Conservation (phyloP, 64 coral and sea anemone species). For the Montipora cactus region DNA sequence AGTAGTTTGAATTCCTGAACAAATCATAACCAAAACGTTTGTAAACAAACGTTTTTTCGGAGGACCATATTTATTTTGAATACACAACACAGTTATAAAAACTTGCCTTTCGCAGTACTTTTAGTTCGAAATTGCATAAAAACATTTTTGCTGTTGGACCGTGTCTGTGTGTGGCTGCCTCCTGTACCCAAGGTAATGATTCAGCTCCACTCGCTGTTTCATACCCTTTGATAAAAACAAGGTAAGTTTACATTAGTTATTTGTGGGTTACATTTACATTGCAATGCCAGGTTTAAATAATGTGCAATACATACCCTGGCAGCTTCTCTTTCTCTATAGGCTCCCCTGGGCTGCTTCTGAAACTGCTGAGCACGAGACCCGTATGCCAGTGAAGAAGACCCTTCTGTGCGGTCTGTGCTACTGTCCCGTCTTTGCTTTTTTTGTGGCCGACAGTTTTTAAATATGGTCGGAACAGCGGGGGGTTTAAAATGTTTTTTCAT, state of each 20-base stretch:
- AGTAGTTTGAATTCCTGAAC: neutral
- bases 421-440: neutral
- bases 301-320: slow-evolving; percentile 1
- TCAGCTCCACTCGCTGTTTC: neutral
- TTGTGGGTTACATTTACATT: neutral
- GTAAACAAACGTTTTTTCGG: neutral
- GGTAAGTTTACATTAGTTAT: slow-evolving; percentile 15
- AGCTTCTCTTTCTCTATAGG: neutral
- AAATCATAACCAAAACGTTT: neutral
- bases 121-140: slow-evolving; percentile 28
- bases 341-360: neutral
- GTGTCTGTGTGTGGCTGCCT: slow-evolving; percentile 44
- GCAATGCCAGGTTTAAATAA: neutral
- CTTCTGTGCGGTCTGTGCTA: no score
- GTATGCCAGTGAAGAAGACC: no score
- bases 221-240: neutral
- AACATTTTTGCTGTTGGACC: slow-evolving; percentile 11
- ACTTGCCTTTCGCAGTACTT: slow-evolving; percentile 10
- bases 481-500: slow-evolving; percentile 32
- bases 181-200: neutral
- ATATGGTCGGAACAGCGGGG: neutral
- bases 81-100: neutral
- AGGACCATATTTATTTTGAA: neutral
- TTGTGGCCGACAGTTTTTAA: neutral
- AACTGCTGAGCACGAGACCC: neutral